Evolutionary conservation across 37 sponge, comb jelly and placozoan genomes (phyloP).

Genomic region (Tethya wilhelma): DNA sequence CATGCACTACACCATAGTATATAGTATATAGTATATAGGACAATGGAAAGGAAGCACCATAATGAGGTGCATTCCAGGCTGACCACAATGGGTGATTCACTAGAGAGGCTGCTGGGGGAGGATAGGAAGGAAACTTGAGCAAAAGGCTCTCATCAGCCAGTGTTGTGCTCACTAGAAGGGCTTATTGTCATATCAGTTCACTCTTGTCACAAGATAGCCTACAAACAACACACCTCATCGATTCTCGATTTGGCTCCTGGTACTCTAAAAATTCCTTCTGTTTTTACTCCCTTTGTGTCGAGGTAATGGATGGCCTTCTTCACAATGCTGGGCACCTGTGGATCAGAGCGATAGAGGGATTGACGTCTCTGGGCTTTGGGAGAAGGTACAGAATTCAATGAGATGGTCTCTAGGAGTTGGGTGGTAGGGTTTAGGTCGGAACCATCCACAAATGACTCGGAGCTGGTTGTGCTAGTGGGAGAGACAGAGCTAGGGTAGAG

Average conservation of each 20-base stretch:
- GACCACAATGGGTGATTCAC: too few species aligned
- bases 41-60: too few species aligned
- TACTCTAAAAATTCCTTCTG: slow-evolving; percentile 83
- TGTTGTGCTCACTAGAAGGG: too few species aligned
- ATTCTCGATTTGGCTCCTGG: slow-evolving; percentile 73
- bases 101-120: too few species aligned
- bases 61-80: too few species aligned
- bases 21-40: too few species aligned
- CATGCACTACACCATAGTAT: too few species aligned
- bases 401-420: slow-evolving; percentile 16
- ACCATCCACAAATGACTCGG: slow-evolving; percentile 11
- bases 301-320: slow-evolving; percentile 68
- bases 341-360: slow-evolving; percentile 38
- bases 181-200: too few species aligned
- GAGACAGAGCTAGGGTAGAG: slow-evolving; percentile 8
- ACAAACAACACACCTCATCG: slow-evolving; percentile 31
- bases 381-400: background rate
- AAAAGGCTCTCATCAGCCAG: too few species aligned
- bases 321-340: slow-evolving; percentile 66
- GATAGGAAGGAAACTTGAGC: too few species aligned
- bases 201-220: too few species aligned
- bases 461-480: slow-evolving; percentile 28
- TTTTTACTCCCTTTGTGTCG: slow-evolving; percentile 70
- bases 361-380: slow-evolving; percentile 18
- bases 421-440: background rate